Conservation (phyloP, 2,797 vertebrate genomes). For the Hypotaenidia philippensis region DNA sequence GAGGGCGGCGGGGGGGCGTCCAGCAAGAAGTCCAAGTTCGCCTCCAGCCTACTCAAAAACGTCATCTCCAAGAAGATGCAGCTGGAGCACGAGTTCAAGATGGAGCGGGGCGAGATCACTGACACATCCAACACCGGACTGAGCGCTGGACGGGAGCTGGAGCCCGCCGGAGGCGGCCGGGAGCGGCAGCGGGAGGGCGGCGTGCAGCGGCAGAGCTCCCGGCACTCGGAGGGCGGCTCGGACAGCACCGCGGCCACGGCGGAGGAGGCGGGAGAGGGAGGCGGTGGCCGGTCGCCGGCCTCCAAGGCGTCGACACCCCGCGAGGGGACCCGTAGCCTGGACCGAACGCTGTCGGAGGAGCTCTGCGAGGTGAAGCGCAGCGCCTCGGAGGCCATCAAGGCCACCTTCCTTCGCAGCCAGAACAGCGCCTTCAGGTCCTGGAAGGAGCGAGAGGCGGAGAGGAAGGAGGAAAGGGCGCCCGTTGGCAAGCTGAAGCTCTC, state of each 20-base stretch:
- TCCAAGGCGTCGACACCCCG: slow-evolving; percentile 79
- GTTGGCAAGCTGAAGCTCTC: slow-evolving; percentile 75
- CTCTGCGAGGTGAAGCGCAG: slow-evolving; percentile 83
- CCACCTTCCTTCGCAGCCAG: slow-evolving; percentile 83
- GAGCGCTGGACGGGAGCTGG: slow-evolving; percentile 68
- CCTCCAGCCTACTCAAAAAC: slow-evolving; percentile 94
- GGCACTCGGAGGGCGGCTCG: slow-evolving; percentile 87
- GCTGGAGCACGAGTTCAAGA: slow-evolving; percentile 92
- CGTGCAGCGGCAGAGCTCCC: slow-evolving; percentile 85
- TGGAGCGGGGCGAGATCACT: slow-evolving; percentile 89
- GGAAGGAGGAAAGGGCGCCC: slow-evolving; percentile 68
- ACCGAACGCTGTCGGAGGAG: slow-evolving; percentile 64
- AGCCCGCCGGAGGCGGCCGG: slow-evolving; percentile 3
- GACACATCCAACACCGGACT: slow-evolving; percentile 77
- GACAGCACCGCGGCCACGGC: slow-evolving; percentile 79
- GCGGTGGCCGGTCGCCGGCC: slow-evolving; percentile 78
- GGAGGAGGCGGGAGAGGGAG: slow-evolving; percentile 80
- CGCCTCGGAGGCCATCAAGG: slow-evolving; percentile 83
- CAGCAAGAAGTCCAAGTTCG: slow-evolving; percentile 90
- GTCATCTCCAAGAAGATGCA: slow-evolving; percentile 99
- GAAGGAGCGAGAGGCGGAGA: slow-evolving; percentile 85
- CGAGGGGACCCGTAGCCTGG: slow-evolving; percentile 53
- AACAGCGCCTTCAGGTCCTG: slow-evolving; percentile 88
- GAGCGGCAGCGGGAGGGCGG: slow-evolving; percentile 70
- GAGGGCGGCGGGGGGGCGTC: slow-evolving; percentile 75